Base-by-base conservation (phyloP, 1,140 invertebrate species). In the Ceratoteleas bidentatus region DNA sequence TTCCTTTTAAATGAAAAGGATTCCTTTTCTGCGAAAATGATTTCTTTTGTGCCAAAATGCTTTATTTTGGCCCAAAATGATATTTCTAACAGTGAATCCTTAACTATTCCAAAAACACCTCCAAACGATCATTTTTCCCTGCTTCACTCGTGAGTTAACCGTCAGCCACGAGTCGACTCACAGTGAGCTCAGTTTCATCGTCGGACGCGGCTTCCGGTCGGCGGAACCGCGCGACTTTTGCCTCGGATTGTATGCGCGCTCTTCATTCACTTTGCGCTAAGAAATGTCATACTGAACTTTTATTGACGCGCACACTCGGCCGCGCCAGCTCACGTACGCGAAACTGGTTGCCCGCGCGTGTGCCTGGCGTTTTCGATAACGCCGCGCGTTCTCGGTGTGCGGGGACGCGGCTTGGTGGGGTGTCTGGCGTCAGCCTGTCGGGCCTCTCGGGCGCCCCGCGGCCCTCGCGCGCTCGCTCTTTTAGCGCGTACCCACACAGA, bases 381-480 rank as follows among this genome's bases (percentile, higher is more conserved):
- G 36, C 6, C 4, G 40, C 16, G 57, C 61, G 69, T 57, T 24
- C 24, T 24, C 24, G 24, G 65, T 78, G 45, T 53, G 47, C 72
- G 72, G 62, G 74, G 73, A 53, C 58, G 66, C 52, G 81, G 79
- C 81, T 68, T 85, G 86, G 88, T 86, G 87, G 87, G 87, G 86
- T 85, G 86, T 76, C 76, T 88, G 88, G 88, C 87, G 88, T 89
- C 88, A 86, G 87, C 72, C 87, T 87, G 88, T 88, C 88, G 88
- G 88, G 85, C 81, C 87, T 88, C 87, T 84, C 79, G 75, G 85
- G 61, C 86, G 68, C 85, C 85, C 81, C 83, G 47, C 60, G 38
- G n/a, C 45, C 33, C 47, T n/a, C 33, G 32, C 49, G 49, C 34
- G 33, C 75, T 84, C 15, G 34, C 0, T 13, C 7, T n/a, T n/a